A percentile compares a stretch with the other conserved stretches of the same genome.
Conservation (phyloP, 2,113 vertebrate genomes). For the Cromileptes altivelis region DNA sequence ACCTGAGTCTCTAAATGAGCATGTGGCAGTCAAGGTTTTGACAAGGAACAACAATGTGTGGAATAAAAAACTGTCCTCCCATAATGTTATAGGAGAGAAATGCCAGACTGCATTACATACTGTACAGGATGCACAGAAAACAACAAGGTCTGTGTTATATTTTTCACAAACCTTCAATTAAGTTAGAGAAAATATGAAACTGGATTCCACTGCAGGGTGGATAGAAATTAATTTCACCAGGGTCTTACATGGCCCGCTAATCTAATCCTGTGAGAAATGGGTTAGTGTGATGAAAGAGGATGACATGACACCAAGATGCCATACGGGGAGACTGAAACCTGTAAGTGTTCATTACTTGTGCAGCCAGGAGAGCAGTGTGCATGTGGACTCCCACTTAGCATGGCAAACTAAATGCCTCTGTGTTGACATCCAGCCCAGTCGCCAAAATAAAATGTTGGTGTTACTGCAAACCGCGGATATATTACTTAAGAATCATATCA, state of each 20-base stretch:
- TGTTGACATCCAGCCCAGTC: too few species aligned
- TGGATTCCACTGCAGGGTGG: conserved; percentile 11
- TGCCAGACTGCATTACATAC: neutral
- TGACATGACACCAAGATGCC: conserved; percentile 44
- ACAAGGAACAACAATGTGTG: neutral
- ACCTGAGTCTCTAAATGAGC: neutral
- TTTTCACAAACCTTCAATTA: neutral
- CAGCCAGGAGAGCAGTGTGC: neutral
- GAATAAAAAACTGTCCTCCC: neutral
- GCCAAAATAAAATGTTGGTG: too few species aligned
- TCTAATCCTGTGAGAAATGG: conserved; percentile 61
- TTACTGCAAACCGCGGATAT: too few species aligned
- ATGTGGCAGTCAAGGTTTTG: neutral
- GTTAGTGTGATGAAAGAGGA: conserved; percentile 58
- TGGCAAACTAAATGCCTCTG: conserved; percentile 14
- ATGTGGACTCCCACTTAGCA: conserved; percentile 7
- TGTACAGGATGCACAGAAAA: conserved; percentile 2
- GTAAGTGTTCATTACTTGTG: conserved; percentile 34
- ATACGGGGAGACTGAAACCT: conserved; percentile 12
- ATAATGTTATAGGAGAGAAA: neutral
- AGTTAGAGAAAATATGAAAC: neutral
- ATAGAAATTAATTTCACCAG: conserved; percentile 30
- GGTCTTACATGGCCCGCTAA: conserved; percentile 21
- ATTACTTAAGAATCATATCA: too few species aligned
- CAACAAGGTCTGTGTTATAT: conserved; percentile 4